Percentiles rank a stretch among this genome's conserved stretches.
These are phyloP conservation scores for Psylliodes chrysocephalus DNA, from an alignment of 2,888 invertebrate genomes.

Conservation along the genomic window DNA sequence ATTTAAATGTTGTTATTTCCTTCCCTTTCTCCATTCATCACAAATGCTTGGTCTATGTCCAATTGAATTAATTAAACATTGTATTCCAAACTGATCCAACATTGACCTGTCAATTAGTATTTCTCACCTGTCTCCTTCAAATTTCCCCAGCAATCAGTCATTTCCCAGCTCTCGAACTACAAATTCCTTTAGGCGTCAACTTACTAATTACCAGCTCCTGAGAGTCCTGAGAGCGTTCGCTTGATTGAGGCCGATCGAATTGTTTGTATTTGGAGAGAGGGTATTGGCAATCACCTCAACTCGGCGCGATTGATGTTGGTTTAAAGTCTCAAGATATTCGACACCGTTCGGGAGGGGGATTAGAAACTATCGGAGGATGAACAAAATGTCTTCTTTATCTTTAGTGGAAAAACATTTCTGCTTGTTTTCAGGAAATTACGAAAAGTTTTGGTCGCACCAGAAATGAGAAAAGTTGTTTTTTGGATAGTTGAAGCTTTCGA, in stretches of 20 bases:
- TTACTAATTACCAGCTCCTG: conserved; percentile 29
- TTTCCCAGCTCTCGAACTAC: conserved; percentile 5
- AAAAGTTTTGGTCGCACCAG: not conserved
- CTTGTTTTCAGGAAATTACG: not conserved
- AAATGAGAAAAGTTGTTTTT: not conserved
- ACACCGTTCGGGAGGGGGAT: conserved; percentile 23
- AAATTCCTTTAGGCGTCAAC: conserved; percentile 20
- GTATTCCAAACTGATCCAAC: no score
- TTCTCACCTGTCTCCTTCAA: no score
- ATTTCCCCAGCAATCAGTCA: not conserved
- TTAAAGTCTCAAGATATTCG: conserved; percentile 26
- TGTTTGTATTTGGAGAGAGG: conserved; percentile 24
- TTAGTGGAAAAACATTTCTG: not conserved
- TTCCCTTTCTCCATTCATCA: no score
- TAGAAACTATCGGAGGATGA: conserved; percentile 21
- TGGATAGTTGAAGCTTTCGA: no score
- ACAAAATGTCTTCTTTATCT: no score
- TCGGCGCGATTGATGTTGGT: conserved; percentile 24
- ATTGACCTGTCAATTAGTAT: not conserved
- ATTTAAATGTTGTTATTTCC: no score
- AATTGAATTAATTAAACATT: no score
- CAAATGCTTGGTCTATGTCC: no score
- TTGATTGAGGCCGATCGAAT: conserved; percentile 27
- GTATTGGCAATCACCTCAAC: conserved; percentile 17
- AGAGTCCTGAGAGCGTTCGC: no score